Conservation (phyloP, 2,797 vertebrate species). For the Sciurus vulgaris region DNA sequence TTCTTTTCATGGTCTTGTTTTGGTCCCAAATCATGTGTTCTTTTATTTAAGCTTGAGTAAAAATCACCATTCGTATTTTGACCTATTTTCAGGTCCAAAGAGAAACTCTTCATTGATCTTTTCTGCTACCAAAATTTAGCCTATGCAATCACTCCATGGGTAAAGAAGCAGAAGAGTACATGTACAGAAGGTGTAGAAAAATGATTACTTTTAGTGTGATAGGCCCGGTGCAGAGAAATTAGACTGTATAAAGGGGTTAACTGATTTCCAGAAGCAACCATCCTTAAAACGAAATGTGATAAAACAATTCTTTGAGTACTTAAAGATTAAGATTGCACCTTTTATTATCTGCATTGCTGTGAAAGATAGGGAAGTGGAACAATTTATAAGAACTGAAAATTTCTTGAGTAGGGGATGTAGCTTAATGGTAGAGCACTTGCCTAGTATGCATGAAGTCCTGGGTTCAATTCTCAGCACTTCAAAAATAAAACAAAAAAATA, state of each 20-base stretch:
- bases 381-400: background rate
- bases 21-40: background rate
- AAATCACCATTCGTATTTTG: background rate
- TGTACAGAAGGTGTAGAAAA: background rate
- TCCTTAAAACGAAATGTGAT: background rate
- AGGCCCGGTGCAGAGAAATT: background rate
- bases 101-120: background rate
- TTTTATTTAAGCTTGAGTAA: background rate
- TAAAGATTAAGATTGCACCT: background rate
- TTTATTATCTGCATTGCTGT: background rate
- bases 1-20: background rate
- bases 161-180: background rate
- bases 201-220: background rate
- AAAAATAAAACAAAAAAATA: too few relatives aligned
- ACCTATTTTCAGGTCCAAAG: background rate
- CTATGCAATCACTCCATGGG: background rate
- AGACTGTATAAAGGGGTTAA: background rate
- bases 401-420: too few relatives aligned
- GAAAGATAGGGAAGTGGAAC: background rate
- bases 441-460: too few relatives aligned
- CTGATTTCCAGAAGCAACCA: background rate
- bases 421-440: too few relatives aligned
- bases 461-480: too few relatives aligned
- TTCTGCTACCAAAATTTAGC: background rate
- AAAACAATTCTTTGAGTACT: background rate